phyloP scores from a whole-genome alignment of 2,113 vertebrate genomes.

The Pteropus alecto region DNA sequence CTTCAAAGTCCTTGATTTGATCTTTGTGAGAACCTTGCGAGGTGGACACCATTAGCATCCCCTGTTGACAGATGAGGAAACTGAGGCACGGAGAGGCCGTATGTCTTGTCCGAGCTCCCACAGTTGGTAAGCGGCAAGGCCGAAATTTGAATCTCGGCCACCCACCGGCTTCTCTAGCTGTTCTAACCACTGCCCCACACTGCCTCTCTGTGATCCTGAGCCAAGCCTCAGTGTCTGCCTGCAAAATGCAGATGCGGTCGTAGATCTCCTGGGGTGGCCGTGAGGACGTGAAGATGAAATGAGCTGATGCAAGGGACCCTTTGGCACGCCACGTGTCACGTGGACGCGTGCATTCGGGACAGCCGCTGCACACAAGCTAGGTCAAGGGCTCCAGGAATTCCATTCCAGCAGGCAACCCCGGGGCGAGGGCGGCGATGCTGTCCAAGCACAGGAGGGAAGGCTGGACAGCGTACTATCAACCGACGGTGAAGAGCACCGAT shows the following conservation, averaged over 20 bases:
- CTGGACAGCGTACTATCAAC: background rate
- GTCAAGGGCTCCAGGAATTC: background rate
- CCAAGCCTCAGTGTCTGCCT: background rate
- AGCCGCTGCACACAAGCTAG: background rate
- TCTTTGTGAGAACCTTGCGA: background rate
- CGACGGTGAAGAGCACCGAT: background rate
- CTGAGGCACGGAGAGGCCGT: background rate
- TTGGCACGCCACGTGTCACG: background rate
- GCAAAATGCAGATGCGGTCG: rapidly evolving
- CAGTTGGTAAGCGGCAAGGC: background rate
- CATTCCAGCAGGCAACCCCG: rapidly evolving
- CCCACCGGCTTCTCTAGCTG: rapidly evolving
- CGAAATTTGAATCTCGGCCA: background rate
- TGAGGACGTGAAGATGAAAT: background rate
- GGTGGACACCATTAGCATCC: background rate
- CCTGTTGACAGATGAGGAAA: background rate
- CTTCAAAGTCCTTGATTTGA: background rate
- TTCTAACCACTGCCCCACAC: background rate
- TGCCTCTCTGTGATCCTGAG: background rate
- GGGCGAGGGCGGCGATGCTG: background rate
- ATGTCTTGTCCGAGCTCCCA: background rate
- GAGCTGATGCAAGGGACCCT: background rate
- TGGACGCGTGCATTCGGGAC: background rate
- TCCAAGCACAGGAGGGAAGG: background rate
- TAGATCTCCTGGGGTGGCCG: background rate